A percentile compares a stretch with the other conserved stretches of the same genome.
Conservation (phyloP, 2,797 vertebrate genomes). For the Dicrostonyx torquatus region DNA sequence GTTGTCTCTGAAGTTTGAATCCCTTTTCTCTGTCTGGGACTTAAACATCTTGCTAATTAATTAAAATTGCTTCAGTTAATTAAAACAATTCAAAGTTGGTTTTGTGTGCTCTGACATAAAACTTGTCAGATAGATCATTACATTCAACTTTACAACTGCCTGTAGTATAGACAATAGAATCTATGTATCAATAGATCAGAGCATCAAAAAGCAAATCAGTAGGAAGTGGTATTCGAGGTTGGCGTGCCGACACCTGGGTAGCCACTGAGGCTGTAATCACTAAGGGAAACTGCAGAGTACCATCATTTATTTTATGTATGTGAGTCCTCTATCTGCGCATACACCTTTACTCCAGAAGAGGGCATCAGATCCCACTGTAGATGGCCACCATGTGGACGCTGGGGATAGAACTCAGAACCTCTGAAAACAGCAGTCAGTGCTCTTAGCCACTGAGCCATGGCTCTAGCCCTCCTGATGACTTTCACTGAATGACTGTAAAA, state of each 20-base stretch:
- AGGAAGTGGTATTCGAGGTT: background rate
- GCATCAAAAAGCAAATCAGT: background rate
- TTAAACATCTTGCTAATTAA: constrained; percentile 33
- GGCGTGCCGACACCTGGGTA: background rate
- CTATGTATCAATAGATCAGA: background rate
- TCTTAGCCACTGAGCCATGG: background rate
- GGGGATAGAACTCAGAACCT: background rate
- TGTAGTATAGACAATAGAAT: background rate
- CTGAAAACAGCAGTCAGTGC: background rate
- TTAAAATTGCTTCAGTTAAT: background rate
- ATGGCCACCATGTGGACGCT: background rate
- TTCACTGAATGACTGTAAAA: constrained; percentile 45
- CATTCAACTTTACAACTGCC: background rate
- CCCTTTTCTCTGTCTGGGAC: constrained; percentile 16
- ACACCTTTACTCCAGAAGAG: background rate
- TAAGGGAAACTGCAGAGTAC: constrained; percentile 1
- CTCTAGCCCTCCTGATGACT: background rate
- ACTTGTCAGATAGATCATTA: background rate
- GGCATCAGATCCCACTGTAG: background rate
- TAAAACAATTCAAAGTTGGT: background rate
- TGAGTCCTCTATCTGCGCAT: background rate
- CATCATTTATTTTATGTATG: background rate
- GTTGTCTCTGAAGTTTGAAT: constrained; percentile 32
- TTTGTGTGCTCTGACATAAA: constrained; percentile 47
- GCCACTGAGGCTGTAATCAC: background rate